Evolutionary conservation across 1,140 invertebrate genomes (phyloP), one percentile per base, ranked within the genome.

Genomic region (Heliconius hewitsoni): DNA sequence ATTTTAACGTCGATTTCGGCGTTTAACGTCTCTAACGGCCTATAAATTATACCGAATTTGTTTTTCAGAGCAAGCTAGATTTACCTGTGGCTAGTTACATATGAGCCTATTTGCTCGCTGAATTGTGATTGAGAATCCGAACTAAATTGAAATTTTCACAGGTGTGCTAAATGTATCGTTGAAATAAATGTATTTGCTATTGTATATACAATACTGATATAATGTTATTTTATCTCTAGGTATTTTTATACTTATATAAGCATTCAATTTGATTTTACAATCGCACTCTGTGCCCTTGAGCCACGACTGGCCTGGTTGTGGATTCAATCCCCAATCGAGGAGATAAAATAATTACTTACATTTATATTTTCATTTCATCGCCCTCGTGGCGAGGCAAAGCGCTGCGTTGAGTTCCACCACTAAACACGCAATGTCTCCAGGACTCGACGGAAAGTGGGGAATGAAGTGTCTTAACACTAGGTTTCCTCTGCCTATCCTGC

Each of bases 21-120:
- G 83, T 85, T 89, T 89, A 87, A 89, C 85, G 90, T 91, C 88
- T 86, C 90, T 93, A 92, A 93, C 91, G 90, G 91, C 87, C 88
- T 86, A 91, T 92, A 92, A 92, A 93, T 86, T 91, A 84, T 82
- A 76, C 86, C 86, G 84, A 88, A 92, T 90, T 91, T 86, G 87
- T 93, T 90, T 92, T 91, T 91, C 91, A 91, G 88, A 88, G 90
- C 83, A 88, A 82, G 80, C 85, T 81, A 81, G 89, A 89, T 92
- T 92, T 90, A 90, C 90, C 89, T 91, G 89, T 86, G 90, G 91
- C 88, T 87, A 57, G 83, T 88, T 87, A 91, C 90, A 91, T 90
- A 92, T 83, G 78, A 81, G 80, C 89, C 87, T 87, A 91, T 90
- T 91, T 88, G 87, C 88, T 86, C 80, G 78, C 78, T 79, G 85